Evolutionary conservation across 2,888 invertebrate species (phyloP).

Genomic region (Aleiodes leptofemur): DNA sequence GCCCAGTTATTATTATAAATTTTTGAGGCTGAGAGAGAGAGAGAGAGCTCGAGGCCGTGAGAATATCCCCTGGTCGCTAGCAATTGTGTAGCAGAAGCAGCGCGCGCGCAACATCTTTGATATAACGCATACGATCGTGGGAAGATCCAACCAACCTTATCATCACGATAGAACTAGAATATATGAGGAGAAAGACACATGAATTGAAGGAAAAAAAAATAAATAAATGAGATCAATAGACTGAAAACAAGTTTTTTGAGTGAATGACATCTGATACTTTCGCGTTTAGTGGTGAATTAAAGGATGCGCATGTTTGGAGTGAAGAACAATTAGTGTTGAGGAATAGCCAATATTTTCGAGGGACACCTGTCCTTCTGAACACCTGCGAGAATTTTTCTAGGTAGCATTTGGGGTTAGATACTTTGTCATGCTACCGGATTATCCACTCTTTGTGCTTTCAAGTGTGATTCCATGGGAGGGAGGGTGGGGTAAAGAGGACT

Average conservation of each 20-base stretch:
- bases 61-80: no score
- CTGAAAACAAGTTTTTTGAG: background rate
- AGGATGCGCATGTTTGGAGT: background rate
- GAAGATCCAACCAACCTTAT: slow-evolving; percentile 10
- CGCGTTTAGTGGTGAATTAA: background rate
- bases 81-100: no score
- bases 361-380: slow-evolving; percentile 64
- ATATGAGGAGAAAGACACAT: background rate
- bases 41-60: no score
- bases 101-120: background rate
- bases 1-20: no score
- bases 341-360: slow-evolving; percentile 58
- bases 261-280: background rate
- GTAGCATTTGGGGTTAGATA: slow-evolving; percentile 60
- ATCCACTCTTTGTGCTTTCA: background rate
- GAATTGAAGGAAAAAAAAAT: background rate
- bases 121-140: slow-evolving; percentile 6
- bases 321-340: background rate
- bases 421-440: slow-evolving; percentile 3
- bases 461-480: no score
- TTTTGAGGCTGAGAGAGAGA: no score
- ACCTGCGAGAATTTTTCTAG: slow-evolving; percentile 64
- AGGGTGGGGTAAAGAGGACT: no score
- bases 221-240: background rate
- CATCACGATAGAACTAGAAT: background rate